Evolutionary conservation across 2,888 invertebrate genomes (phyloP).

Genomic region (Rhagonycha fulva): DNA sequence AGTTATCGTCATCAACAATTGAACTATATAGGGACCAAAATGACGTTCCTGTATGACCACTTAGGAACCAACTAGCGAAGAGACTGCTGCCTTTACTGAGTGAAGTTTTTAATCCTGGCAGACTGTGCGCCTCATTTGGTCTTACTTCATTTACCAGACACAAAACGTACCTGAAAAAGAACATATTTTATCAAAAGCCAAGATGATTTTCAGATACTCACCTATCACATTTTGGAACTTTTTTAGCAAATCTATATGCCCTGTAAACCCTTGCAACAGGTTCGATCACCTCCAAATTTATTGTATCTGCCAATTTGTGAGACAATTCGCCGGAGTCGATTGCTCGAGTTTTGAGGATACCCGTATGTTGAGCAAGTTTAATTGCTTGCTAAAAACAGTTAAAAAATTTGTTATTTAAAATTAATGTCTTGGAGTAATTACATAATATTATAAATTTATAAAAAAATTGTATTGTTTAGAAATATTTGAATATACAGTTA

Average conservation of each 20-base stretch:
- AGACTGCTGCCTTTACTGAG: conserved; percentile 77
- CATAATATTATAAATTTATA: background rate
- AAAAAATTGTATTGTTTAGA: background rate
- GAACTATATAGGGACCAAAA: conserved; percentile 81
- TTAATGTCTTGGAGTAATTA: background rate
- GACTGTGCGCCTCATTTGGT: conserved; percentile 58
- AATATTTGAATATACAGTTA: background rate
- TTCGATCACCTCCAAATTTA: conserved; percentile 82
- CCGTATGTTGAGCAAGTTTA: conserved; percentile 71
- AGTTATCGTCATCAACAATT: conserved; percentile 72
- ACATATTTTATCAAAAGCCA: background rate
- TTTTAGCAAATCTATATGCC: conserved; percentile 74
- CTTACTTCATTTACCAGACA: conserved; percentile 75
- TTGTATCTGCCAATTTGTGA: conserved; percentile 75
- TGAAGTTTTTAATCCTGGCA: conserved; percentile 71
- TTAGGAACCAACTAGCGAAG: conserved; percentile 76
- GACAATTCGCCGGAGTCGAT: conserved; percentile 74
- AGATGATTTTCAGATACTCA: conserved; percentile 22
- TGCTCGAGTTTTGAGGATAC: conserved; percentile 60
- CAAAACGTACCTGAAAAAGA: conserved; percentile 64
- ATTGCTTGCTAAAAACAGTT: conserved; percentile 64
- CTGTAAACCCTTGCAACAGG: conserved; percentile 82
- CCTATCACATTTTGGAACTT: conserved; percentile 73
- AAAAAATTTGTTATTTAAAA: background rate
- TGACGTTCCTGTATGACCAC: conserved; percentile 72